A percentile compares a stretch with the other conserved stretches of the same genome.
Evolutionary conservation across 1,140 invertebrate genomes (phyloP).

Genomic region (Hormaphis cornu): DNA sequence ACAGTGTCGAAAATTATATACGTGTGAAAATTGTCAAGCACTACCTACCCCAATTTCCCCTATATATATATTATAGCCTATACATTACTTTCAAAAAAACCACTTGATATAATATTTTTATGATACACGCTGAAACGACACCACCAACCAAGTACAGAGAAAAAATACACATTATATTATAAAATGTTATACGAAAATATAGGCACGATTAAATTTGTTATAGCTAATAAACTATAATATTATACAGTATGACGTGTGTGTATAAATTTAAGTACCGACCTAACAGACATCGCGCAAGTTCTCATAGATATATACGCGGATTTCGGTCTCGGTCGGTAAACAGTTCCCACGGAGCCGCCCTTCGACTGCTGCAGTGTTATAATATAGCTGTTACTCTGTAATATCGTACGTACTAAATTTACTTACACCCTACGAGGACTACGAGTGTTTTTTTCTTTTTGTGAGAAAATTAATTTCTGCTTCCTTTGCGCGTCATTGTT

Average conservation of each 20-base stretch:
- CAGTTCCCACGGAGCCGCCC: constrained; percentile 20
- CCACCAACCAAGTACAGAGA: background rate
- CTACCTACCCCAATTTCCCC: too few species aligned
- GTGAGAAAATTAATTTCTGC: constrained; percentile 28
- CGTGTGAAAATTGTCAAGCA: too few species aligned
- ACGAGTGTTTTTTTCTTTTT: constrained; percentile 10
- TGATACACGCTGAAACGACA: background rate
- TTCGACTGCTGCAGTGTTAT: background rate
- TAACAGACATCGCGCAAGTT: too few species aligned
- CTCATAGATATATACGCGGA: constrained; percentile 11
- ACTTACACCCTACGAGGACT: too few species aligned
- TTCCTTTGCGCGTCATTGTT: constrained; percentile 24
- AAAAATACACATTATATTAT: background rate
- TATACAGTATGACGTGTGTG: background rate
- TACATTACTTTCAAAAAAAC: too few species aligned
- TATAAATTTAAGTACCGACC: constrained; percentile 19
- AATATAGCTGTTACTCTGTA: background rate
- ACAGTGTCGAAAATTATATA: too few species aligned
- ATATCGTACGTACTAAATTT: constrained; percentile 7
- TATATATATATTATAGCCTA: too few species aligned
- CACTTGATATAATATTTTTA: background rate
- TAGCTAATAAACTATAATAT: constrained; percentile 26
- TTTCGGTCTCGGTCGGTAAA: constrained; percentile 9
- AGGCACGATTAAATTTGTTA: constrained; percentile 3
- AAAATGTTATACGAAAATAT: too few species aligned